Evolutionary conservation across 2,797 vertebrate genomes (phyloP).

Genomic region (Galago senegalensis): DNA sequence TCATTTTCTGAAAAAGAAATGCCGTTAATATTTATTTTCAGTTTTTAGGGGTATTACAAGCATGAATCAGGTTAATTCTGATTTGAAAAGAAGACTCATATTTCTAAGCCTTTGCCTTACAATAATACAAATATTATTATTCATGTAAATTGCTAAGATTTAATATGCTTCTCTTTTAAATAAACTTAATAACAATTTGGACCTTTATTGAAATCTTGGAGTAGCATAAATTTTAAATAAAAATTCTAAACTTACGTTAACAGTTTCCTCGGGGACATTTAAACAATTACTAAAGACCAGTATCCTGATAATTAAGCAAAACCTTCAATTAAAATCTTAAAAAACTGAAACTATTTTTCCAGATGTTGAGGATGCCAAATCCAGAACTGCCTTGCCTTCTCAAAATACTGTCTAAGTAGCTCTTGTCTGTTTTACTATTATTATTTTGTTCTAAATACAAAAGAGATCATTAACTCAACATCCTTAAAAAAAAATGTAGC

Average conservation of each 20-base stretch:
- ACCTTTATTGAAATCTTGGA: slow-evolving; percentile 1
- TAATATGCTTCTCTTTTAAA: slow-evolving; percentile 36
- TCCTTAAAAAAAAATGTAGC: background rate
- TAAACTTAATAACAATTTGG: background rate
- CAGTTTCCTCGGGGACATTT: background rate
- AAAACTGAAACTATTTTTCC: slow-evolving; percentile 30
- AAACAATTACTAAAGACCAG: slow-evolving; percentile 2
- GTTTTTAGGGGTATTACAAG: background rate
- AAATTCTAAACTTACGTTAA: background rate
- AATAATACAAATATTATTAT: slow-evolving; percentile 69
- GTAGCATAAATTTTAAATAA: slow-evolving; percentile 40
- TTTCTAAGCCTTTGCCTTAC: slow-evolving; percentile 2
- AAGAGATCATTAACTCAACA: background rate
- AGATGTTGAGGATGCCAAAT: background rate
- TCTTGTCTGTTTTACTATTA: background rate
- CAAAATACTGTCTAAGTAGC: background rate
- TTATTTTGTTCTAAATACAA: background rate
- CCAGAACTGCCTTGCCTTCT: background rate
- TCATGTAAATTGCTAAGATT: slow-evolving; percentile 47
- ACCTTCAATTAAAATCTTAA: background rate
- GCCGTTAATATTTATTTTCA: background rate
- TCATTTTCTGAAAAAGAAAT: slow-evolving; percentile 56
- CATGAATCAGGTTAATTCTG: slow-evolving; percentile 49
- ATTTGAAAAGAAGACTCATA: background rate
- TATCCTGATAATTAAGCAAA: background rate